Percentiles rank a stretch among this genome's conserved stretches.
Conservation (phyloP, 1,140 invertebrate genomes). For the Plutomurus gul region DNA sequence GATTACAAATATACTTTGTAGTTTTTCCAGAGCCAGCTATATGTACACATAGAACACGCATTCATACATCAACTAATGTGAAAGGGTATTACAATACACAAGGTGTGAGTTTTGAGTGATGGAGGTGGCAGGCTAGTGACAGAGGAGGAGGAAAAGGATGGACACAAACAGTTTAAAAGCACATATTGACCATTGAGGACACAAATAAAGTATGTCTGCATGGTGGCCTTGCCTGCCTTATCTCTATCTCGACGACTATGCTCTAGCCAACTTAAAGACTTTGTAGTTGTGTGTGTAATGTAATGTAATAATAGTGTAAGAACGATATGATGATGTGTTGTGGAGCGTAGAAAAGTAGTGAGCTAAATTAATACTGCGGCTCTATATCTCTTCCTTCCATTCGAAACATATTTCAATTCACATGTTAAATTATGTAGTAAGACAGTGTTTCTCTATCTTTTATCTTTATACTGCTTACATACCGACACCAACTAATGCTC, state of each 20-base stretch:
- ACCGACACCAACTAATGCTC: background rate
- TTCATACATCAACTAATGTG: too few species aligned
- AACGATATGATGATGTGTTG: too few species aligned
- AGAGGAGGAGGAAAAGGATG: constrained; percentile 28
- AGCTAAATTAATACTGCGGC: background rate
- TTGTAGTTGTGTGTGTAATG: background rate
- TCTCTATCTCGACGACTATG: background rate
- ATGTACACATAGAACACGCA: too few species aligned
- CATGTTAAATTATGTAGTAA: background rate
- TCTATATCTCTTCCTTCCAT: background rate
- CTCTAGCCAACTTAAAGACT: background rate
- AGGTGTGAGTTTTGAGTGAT: constrained; percentile 28
- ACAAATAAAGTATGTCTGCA: constrained; percentile 19
- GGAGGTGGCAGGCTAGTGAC: constrained; percentile 26
- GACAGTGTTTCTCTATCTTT: too few species aligned
- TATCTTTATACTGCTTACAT: background rate
- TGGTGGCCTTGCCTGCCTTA: too few species aligned
- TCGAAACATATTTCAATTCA: background rate
- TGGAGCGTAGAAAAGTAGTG: background rate
- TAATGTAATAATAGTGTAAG: background rate
- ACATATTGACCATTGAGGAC: constrained; percentile 23
- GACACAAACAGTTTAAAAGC: constrained; percentile 19
- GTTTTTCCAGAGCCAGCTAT: too few species aligned
- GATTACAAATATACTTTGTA: too few species aligned
- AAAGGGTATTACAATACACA: background rate